Percentiles rank a stretch among this genome's conserved stretches.
These are phyloP conservation scores for Bettongia penicillata DNA, from an alignment of 2,113 vertebrate genomes.

Conservation along the genomic window DNA sequence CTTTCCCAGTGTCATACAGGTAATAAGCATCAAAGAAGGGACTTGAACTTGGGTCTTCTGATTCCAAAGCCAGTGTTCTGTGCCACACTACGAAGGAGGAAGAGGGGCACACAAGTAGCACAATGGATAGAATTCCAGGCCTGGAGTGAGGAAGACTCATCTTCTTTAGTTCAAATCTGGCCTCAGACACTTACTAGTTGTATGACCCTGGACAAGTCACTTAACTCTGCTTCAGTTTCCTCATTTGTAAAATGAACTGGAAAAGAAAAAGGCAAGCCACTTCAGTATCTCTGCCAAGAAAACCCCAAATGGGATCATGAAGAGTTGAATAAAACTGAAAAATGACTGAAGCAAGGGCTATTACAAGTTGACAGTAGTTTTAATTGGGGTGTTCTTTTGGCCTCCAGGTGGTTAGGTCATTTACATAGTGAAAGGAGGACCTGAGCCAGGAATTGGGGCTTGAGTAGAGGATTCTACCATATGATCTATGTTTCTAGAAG, in stretches of 20 bases:
- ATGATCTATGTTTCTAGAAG: not conserved
- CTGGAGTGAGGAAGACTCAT: too few species aligned
- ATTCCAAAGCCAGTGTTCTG: not conserved
- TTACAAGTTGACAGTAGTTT: not conserved
- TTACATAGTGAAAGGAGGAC: not conserved
- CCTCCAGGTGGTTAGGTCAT: not conserved
- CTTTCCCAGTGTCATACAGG: not conserved
- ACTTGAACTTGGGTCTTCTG: not conserved
- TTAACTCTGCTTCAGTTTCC: too few species aligned
- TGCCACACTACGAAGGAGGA: not conserved
- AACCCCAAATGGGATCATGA: too few species aligned
- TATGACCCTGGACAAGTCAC: too few species aligned
- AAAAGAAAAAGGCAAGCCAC: too few species aligned
- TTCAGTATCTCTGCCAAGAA: too few species aligned
- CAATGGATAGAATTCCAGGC: too few species aligned
- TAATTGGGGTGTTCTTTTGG: not conserved
- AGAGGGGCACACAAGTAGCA: not conserved
- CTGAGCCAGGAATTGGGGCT: not conserved
- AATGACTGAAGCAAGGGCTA: not conserved
- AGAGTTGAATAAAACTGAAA: too few species aligned
- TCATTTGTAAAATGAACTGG: too few species aligned
- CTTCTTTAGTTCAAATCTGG: too few species aligned
- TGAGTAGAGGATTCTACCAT: not conserved
- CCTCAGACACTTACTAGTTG: too few species aligned
- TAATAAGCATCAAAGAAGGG: not conserved